Evolutionary conservation across 2,888 invertebrate genomes (phyloP), one percentile per base, ranked within the genome.

Genomic region (Thumatha senex): DNA sequence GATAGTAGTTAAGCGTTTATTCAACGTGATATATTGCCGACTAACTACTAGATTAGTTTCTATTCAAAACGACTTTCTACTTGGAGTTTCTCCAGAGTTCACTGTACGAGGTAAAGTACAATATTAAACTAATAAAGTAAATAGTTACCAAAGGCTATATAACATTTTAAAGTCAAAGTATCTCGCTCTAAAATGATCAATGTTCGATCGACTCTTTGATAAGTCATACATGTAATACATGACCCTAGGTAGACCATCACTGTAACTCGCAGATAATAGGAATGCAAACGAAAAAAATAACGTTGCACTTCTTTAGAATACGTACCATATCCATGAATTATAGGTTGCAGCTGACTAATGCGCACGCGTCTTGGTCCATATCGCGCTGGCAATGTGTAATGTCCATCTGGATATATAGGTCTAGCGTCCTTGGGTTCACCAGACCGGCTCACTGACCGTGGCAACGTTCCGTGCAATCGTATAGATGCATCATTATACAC

Each of bases 321-420:
- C 89, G 63, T 86, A 91, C 91, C 90, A 69, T 90, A 90, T 72
- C 86, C 90, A 61, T 87, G 78, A 49, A 90, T 80, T 63, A 82
- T 79, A 29, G 91, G 86, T 52, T 82, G 74, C 50, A 78, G 74
- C 59, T 88, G 82, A 64, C 89, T 89, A 71, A 91, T 90, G 65
- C 90, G 85, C 31, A 91, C 91, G 41, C 89, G 84, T 70, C 90
- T 76, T 53, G 78, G 74, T 43, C 75, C 78, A 41, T 80, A 80
- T 69, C 82, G 81, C 49, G 70, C 65, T 33, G 90, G 90, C 59
- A 90, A 70, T 7, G 89, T 85, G 57, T 85, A 80, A 65, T 80
- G 78, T 40, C 77, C 84, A 63, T 72, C 71, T 35, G 67, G 70
- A 54, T 74, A 67, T 60, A 68, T 68, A 15, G 71, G 66, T 56